Evolutionary conservation across 1,140 invertebrate species (phyloP).

Genomic region (Rhizoglyphus robini): DNA sequence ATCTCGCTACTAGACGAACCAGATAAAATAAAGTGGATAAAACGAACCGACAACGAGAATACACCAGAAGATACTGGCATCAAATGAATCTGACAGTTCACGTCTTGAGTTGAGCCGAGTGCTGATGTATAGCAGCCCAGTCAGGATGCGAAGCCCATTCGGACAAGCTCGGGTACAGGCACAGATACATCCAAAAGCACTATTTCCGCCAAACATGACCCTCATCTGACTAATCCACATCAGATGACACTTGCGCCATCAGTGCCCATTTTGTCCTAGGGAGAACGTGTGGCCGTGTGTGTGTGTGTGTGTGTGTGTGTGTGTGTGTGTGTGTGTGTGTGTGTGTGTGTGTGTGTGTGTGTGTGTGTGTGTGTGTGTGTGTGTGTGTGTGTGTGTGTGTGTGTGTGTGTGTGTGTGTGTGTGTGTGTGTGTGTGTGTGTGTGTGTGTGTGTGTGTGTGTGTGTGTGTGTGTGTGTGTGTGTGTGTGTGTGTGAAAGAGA

Average conservation of each 20-base stretch:
- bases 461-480: too few relatives aligned
- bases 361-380: too few relatives aligned
- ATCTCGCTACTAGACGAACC: background rate
- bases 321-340: background rate
- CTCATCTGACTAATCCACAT: background rate
- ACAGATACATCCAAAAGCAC: background rate
- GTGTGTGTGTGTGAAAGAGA: background rate
- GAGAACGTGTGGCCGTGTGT: background rate
- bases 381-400: too few relatives aligned
- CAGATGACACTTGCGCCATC: background rate
- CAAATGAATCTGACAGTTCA: constrained; percentile 6
- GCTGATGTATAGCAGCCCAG: background rate
- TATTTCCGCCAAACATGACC: background rate
- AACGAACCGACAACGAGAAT: background rate
- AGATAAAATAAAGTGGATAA: background rate
- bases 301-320: background rate
- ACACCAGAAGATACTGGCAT: background rate
- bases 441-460: too few relatives aligned
- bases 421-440: too few relatives aligned
- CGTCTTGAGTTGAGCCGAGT: background rate
- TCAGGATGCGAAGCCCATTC: background rate
- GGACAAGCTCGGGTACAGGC: background rate
- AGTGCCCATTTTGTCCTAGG: background rate
- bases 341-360: too few relatives aligned
- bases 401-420: too few relatives aligned